phyloP scores from a whole-genome alignment of 2,888 invertebrate species.

The Ornithoptera priamus region DNA sequence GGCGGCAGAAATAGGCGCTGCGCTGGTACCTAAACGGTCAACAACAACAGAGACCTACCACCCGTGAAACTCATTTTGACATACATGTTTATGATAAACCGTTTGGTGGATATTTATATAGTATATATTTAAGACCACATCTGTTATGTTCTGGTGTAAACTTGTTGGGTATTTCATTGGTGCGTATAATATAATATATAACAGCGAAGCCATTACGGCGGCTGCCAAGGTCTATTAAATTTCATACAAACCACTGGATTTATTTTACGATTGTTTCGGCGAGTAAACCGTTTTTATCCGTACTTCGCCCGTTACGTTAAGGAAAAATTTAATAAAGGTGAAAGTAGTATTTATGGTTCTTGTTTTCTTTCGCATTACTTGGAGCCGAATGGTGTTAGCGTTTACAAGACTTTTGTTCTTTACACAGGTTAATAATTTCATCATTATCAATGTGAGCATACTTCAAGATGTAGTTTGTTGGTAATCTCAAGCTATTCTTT shows the following conservation, averaged over 20 bases:
- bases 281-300: constrained; percentile 19
- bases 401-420: background rate
- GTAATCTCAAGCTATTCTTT: too few species aligned
- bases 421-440: background rate
- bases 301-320: constrained; percentile 12
- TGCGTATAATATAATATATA: background rate
- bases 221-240: constrained; percentile 6
- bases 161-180: too few species aligned
- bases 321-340: constrained; percentile 28
- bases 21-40: too few species aligned
- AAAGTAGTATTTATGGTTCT: constrained; percentile 22
- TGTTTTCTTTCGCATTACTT: constrained; percentile 11
- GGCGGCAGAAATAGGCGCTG: too few species aligned
- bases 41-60: too few species aligned
- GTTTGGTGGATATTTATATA: too few species aligned
- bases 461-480: too few species aligned
- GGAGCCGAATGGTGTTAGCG: background rate
- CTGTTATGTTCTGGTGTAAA: too few species aligned
- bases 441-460: too few species aligned
- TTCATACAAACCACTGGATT: constrained; percentile 13
- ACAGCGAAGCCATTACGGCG: background rate
- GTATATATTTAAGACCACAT: too few species aligned
- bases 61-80: too few species aligned
- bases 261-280: constrained; percentile 22
- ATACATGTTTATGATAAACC: too few species aligned